Evolutionary conservation across 2,888 invertebrate genomes (phyloP).

Genomic region (Sarcophaga rosellei): DNA sequence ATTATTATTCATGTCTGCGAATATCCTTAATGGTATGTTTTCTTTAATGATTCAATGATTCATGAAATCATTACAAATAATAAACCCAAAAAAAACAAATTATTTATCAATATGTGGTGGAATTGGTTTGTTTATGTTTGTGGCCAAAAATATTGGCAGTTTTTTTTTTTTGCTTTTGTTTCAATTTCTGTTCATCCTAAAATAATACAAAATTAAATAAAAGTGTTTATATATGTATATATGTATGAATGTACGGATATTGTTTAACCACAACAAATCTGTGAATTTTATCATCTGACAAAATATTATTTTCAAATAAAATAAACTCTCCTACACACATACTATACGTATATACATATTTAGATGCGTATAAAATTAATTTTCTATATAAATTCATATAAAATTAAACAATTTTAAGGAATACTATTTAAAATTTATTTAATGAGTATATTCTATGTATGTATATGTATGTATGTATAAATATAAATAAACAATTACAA

Average conservation of each 20-base stretch:
- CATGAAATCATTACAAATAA: constrained; percentile 47
- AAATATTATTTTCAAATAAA: constrained; percentile 56
- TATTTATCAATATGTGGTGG: constrained; percentile 51
- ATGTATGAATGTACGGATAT: constrained; percentile 19
- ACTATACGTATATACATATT: background rate
- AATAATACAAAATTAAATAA: constrained; percentile 33
- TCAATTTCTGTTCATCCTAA: background rate
- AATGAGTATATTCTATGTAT: no score
- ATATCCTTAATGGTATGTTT: constrained; percentile 15
- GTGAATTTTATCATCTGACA: constrained; percentile 60
- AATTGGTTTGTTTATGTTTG: constrained; percentile 50
- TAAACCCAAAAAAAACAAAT: constrained; percentile 9
- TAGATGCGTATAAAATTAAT: background rate
- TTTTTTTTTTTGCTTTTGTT: constrained; percentile 17
- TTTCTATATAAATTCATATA: no score
- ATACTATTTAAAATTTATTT: no score
- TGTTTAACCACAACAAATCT: constrained; percentile 59
- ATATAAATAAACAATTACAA: no score
- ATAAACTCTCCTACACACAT: background rate
- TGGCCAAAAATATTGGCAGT: constrained; percentile 27
- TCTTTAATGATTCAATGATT: constrained; percentile 26
- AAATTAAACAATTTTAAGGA: no score
- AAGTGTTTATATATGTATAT: constrained; percentile 1
- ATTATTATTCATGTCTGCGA: background rate
- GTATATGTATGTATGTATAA: no score